Evolutionary conservation across 2,888 invertebrate species (phyloP), one percentile per base, ranked within the genome.

Genomic region (Cosmia pyralina): DNA sequence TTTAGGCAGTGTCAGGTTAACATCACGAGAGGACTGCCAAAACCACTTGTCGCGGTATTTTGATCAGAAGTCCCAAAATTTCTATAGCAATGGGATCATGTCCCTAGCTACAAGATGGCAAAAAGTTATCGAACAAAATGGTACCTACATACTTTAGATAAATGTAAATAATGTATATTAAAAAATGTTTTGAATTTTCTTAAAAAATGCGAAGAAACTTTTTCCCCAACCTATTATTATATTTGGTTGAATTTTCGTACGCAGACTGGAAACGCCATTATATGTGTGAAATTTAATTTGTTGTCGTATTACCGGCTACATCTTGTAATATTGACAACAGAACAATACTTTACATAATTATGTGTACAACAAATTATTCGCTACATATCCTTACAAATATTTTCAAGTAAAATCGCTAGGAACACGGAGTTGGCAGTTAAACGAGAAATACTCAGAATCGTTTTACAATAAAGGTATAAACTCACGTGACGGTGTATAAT

Each of bases 371-470:
- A 77, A 70, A 65, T 59, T 59, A 74, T 69, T 72, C 38, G 15
- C 59, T 41, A 74, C 74, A 6, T 68, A 82, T 68, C 34, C 59
- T 67, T 72, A 72, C 72, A 72, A 72, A 75, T 59, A 72, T 82
- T 72, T 63, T 62, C 46, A 60, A n/a, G 57, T 71, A 79, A 83
- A 79, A 68, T 66, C 63, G 69, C 72, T 67, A 46, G 63, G 28
- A 69, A 80, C 75, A 77, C 64, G 59, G 65, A 68, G 66, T 53
- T 72, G 75, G 73, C 81, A 62, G 81, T 85, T 77, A 85, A 84
- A 82, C 79, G 60, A 75, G 77, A 84, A 82, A 84, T 85, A 82
- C 86, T 41, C 65, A 67, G 86, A 85, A 85, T 81, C 85, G 86
- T 81, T 85, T 85, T 84, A 85, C 85, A 82, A 77, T 84, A 85